Evolutionary conservation across 1,140 invertebrate species (phyloP), one percentile per base, ranked within the genome.

Genomic region (Anoplolepis gracilipes): DNA sequence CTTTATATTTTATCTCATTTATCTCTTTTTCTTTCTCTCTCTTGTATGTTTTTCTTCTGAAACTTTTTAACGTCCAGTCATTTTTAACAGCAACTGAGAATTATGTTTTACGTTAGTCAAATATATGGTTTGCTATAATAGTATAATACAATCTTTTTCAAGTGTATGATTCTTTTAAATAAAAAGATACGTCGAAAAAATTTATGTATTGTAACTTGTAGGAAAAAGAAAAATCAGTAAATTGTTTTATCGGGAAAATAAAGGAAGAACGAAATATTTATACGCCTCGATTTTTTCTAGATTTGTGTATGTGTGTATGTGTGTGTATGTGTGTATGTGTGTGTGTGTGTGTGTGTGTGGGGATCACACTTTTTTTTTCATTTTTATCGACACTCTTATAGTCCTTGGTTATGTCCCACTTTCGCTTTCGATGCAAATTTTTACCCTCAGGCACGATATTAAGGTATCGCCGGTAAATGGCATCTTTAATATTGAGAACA

Each of bases 351-450:
- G 3, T 16, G 3, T 11, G 42, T 46, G 13, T 39, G 7, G 7
- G 7, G 3, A 53, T 81, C 64, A 19, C 22, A 3, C 7, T 33
- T 73, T 57, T 72, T 79, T 61, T 82, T 22, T n/a, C 28, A 59
- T 82, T 39, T 72, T 61, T 19, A 82, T 82, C 53, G 25, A 8
- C 49, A 1, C 30, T 69, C 33, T 39, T 46, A 42, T 30, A 59
- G 13, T 36, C 30, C 78, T 75, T 25, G 13, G 46, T 73, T 30
- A 22, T 30, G 49, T 22, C 13, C 59, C 64, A 76, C 70, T 88
- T 90, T 88, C 89, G 87, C 89, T 90, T 90, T 90, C 88, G 76
- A 90, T 90, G 89, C 89, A 90, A 90, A 90, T 90, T 90, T 90
- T 90, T 88, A 85, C 57, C 84, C 84, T 64, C 67, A 0, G 82